These are phyloP conservation scores for Drosophila kambysellisi DNA, from an alignment of 2,888 invertebrate genomes.

Conservation along the genomic window DNA sequence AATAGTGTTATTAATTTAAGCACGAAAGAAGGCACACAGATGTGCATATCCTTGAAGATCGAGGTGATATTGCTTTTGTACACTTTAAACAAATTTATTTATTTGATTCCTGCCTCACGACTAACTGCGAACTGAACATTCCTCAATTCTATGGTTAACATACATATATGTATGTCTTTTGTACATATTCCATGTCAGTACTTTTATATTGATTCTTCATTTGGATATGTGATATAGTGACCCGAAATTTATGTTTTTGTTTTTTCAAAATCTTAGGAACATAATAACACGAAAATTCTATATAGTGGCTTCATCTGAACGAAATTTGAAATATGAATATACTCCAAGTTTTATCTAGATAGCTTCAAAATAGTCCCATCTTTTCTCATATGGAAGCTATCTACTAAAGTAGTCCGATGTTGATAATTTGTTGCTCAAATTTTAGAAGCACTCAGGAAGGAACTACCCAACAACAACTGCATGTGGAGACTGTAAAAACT, in stretches of 20 bases:
- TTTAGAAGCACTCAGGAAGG: background rate
- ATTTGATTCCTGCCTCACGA: too few relatives aligned
- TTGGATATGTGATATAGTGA: background rate
- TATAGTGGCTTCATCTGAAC: too few relatives aligned
- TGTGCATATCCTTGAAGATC: too few relatives aligned
- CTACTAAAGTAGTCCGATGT: background rate
- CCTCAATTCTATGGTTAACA: too few relatives aligned
- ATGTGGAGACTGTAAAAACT: background rate
- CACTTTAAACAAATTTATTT: background rate
- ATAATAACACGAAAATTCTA: too few relatives aligned
- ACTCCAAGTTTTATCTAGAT: background rate
- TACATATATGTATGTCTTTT: too few relatives aligned
- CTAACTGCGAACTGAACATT: too few relatives aligned
- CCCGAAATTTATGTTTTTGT: background rate
- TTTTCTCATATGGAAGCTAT: background rate
- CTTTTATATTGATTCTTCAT: background rate
- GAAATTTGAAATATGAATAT: background rate
- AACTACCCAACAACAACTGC: background rate
- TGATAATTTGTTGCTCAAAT: background rate
- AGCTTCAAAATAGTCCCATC: rapidly evolving
- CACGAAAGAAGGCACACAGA: background rate
- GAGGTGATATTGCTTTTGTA: too few relatives aligned
- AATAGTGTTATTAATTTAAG: background rate
- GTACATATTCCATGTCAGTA: background rate
- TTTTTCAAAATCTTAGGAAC: background rate